Conservation (phyloP, 2,113 vertebrate genomes). For the Hylia prasina region DNA sequence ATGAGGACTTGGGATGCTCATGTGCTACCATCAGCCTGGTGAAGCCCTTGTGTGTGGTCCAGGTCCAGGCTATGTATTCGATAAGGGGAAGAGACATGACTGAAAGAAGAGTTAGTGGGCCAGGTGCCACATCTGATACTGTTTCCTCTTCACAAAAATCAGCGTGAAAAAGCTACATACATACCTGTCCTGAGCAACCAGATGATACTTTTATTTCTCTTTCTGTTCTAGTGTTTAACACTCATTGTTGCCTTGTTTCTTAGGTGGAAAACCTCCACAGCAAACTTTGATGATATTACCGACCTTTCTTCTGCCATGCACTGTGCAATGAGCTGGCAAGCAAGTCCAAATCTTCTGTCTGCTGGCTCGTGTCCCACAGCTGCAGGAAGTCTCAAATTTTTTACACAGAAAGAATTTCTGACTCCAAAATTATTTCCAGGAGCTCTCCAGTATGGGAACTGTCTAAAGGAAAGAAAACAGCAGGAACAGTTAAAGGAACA, state of each 20-base stretch:
- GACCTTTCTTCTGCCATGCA: slow-evolving; percentile 24
- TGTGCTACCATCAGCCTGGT: not conserved
- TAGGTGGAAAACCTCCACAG: not conserved
- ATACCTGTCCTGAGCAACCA: not conserved
- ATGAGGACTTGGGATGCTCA: not conserved
- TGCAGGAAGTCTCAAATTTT: slow-evolving; percentile 59
- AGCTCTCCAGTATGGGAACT: slow-evolving; percentile 54
- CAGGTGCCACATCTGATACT: not conserved
- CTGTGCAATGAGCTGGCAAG: not conserved
- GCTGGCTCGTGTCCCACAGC: slow-evolving; percentile 26
- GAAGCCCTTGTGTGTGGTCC: not conserved
- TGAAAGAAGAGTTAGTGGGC: not conserved
- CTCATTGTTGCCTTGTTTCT: not conserved
- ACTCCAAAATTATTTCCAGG: slow-evolving; percentile 66
- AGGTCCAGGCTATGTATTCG: not conserved
- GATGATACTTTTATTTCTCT: not conserved
- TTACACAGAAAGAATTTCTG: slow-evolving; percentile 48
- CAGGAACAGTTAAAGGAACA: not conserved
- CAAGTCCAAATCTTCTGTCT: not conserved
- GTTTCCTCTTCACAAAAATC: not conserved
- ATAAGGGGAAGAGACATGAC: not conserved
- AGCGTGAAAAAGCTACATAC: not conserved
- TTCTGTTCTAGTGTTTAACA: not conserved
- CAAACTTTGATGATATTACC: not conserved
- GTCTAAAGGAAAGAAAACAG: slow-evolving; percentile 27